Conservation (phyloP, 1,140 invertebrate genomes). For the Drosophila cardini region DNA sequence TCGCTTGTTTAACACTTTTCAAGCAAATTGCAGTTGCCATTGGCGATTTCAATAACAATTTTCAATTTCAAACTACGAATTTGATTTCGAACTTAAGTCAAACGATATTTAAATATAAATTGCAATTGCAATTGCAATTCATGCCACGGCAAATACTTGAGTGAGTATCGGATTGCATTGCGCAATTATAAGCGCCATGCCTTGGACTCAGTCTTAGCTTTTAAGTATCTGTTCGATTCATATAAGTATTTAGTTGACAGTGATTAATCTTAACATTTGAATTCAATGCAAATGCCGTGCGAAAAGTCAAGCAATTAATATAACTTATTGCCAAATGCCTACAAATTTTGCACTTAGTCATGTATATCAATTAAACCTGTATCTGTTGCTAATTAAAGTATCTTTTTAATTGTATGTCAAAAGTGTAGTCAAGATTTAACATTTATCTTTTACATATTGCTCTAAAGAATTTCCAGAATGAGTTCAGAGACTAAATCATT, state of each 20-base stretch:
- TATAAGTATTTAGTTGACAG: slow-evolving; percentile 68
- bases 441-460: background rate
- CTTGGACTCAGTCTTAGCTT: slow-evolving; percentile 54
- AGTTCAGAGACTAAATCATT: slow-evolving; percentile 21
- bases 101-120: slow-evolving; percentile 43
- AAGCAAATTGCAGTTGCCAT: slow-evolving; percentile 12
- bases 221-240: slow-evolving; percentile 72
- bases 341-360: slow-evolving; percentile 15
- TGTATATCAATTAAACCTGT: slow-evolving; percentile 15
- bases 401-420: background rate
- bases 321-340: slow-evolving; percentile 24
- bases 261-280: slow-evolving; percentile 77
- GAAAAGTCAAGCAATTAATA: slow-evolving; percentile 59
- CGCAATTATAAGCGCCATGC: slow-evolving; percentile 73
- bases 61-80: slow-evolving; percentile 29
- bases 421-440: background rate
- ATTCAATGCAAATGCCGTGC: slow-evolving; percentile 54
- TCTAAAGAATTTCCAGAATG: background rate
- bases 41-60: slow-evolving; percentile 30
- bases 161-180: slow-evolving; percentile 67
- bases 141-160: slow-evolving; percentile 58
- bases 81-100: slow-evolving; percentile 19
- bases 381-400: slow-evolving; percentile 21
- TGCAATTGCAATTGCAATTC: slow-evolving; percentile 64
- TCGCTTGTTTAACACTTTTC: slow-evolving; percentile 61